phyloP scores from a whole-genome alignment of 2,113 vertebrate species.

The Raja brachyura region DNA sequence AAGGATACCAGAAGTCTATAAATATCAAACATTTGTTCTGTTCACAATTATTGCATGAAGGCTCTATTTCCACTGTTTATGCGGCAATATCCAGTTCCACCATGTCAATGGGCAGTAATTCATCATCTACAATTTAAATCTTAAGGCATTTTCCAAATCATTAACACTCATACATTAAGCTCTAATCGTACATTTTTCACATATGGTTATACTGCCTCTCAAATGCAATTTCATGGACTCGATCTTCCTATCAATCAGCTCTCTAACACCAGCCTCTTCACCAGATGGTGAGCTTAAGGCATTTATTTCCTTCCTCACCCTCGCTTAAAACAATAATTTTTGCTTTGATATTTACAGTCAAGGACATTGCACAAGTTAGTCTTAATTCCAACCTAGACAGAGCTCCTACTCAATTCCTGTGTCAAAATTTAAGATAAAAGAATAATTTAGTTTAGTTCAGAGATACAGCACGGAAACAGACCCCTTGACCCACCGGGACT shows the following conservation, averaged over 20 bases:
- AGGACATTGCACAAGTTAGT: background rate
- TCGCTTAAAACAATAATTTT: background rate
- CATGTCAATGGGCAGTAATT: background rate
- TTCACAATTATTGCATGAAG: background rate
- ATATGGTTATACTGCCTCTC: background rate
- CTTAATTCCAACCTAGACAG: background rate
- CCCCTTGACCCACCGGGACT: no score
- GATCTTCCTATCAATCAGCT: background rate
- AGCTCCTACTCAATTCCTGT: background rate
- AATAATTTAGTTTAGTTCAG: no score
- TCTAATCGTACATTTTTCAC: background rate
- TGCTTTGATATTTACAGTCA: background rate
- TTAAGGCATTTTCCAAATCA: background rate
- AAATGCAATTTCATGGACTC: background rate
- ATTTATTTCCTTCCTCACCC: background rate
- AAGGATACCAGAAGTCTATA: no score
- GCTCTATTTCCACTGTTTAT: background rate
- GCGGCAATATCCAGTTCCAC: background rate
- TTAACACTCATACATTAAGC: background rate
- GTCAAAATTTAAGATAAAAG: background rate
- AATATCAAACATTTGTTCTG: background rate
- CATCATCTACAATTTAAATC: background rate
- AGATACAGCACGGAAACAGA: no score
- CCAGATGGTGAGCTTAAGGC: slow-evolving; percentile 19
- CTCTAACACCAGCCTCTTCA: background rate